Evolutionary conservation across 2,888 invertebrate genomes (phyloP), one percentile per base, ranked within the genome.

Genomic region (Stratiomys singularior): DNA sequence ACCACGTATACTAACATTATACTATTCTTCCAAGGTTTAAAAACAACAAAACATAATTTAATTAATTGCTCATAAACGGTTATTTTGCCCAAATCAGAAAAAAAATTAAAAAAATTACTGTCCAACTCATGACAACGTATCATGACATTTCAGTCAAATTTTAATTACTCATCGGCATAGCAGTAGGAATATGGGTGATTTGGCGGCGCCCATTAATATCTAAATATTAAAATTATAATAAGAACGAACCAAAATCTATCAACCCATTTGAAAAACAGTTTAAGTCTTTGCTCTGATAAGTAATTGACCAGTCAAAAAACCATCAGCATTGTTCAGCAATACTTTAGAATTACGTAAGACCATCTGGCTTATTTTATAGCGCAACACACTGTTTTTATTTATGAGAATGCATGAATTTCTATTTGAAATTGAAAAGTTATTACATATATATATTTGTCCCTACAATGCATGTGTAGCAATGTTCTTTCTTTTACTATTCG

Each of bases 31-130:
- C 28, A 66, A 66, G 18, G 66, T 66, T 66, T 15, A 18, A 37
- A 46, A 23, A 47, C 27, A 60, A 47, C 37, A 37, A 47, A 69
- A 21, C 69, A n/a, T 47, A 69, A 69, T 69, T n/a, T 47, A 69
- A 23, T 69, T 69, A 46, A 47, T 69, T 69, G 69, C 69, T 69
- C 69, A 69, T 69, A 69, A 47, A 46, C 46, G 69, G 25, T 69
- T 46, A 69, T 13, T 47, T 69, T 30, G 47, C 25, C 69, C 28
- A 69, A 30, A n/a, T 15, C 21, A 69, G 11, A 69, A 44, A 69
- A 66, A 28, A 66, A 18, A 52, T 18, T 15, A 18, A 37, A 37
- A 11, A n/a, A 44, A 37, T 37, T 11, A 52, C 66, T n/a, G 37
- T 37, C 30, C n/a, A 30, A 66, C 15, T 4, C 15, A 52, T 5